Evolutionary conservation across 2,888 invertebrate genomes (phyloP), one percentile per base, ranked within the genome.

Genomic region (Brenthis daphne): DNA sequence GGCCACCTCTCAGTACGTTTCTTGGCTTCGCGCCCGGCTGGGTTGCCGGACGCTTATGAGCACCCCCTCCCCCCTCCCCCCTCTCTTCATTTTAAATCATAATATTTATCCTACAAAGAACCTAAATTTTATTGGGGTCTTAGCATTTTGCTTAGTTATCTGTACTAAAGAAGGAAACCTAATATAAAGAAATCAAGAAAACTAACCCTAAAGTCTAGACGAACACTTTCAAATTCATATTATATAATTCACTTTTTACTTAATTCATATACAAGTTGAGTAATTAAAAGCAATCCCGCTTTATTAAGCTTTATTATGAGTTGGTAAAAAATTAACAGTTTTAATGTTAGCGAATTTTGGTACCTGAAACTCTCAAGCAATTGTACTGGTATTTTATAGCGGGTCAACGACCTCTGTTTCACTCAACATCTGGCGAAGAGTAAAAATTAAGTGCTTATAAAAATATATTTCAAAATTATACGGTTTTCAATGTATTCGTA

Each of bases 401-500:
- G 50, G 73, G 71, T 73, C 74, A 72, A 66, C 68, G 75, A 74
- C 69, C 75, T 69, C 48, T 54, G 63, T 47, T 60, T 65, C 68
- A 57, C 64, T 64, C 57, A 68, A 69, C 71, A 73, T 68, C 71
- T 73, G 56, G 66, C 61, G 50, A 55, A 69, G 57, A 61, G 57
- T 71, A 56, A 61, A 67, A 67, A 57, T 50, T 64, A 43, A 55
- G 64, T 55, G 64, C 33, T 67, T 67, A 50, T 55, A 54, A 58
- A 20, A 67, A 50, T 50, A 33, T 50, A 43, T 65, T 65, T 51
- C 50, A 43, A 64, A 64, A 64, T 48, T 47, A 51, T 37, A 13
- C 24, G 53, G 51, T 53, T 60, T 50, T 60, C 50, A 29, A 48
- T 58, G 29, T 12, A 14, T 24, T 16, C 11, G 3, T 11, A 57